Evolutionary conservation across 1,140 invertebrate species (phyloP), one percentile per base, ranked within the genome.

Genomic region (Andricus grossulariae): DNA sequence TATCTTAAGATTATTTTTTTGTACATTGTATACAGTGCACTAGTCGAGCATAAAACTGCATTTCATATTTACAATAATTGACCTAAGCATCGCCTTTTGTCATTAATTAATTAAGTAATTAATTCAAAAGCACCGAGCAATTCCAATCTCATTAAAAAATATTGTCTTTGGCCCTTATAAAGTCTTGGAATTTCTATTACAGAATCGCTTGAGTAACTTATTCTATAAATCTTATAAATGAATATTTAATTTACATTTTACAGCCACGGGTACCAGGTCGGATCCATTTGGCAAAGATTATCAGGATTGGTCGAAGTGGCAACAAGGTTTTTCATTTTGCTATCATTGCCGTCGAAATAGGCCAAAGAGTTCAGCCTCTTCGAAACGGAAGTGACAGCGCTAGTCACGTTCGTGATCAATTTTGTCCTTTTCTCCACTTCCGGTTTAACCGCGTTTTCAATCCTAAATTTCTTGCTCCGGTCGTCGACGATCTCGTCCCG

Each of bases 231-330:
- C 5, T 32, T 2, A 32, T 32, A 5, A 32, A 32, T 32, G 3
- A 32, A 0, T 5, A 5, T 32, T 32, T 45, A 45, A 7, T 11
- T 10, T 45, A 45, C 15, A 3, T 18, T 80, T 90, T 97, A 99
- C 71, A 99, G 90, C 98, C 98, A 99, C 0, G 98, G 98, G 91
- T 99, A 97, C 98, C 98, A 99, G 0, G 97, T 97, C 1, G 98
- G 98, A 92, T 99, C 98, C 98, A 99, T 99, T 70, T 97, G 94
- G 90, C 98, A 99, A 0, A 99, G 92, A 92, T 99, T 99, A 87
- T 99, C 98, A 80, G 95, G 95, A 88, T 96, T 98, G 82, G 95
- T 98, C 11, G 98, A 98, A 3, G 97, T 97, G n/a, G 96, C 95
- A 4, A 99, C 97, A 1, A 99, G 91, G 0, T 97, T 97, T 15